These are phyloP conservation scores for Mormyrus lacerda DNA, from an alignment of 2,113 vertebrate genomes.

Conservation along the genomic window DNA sequence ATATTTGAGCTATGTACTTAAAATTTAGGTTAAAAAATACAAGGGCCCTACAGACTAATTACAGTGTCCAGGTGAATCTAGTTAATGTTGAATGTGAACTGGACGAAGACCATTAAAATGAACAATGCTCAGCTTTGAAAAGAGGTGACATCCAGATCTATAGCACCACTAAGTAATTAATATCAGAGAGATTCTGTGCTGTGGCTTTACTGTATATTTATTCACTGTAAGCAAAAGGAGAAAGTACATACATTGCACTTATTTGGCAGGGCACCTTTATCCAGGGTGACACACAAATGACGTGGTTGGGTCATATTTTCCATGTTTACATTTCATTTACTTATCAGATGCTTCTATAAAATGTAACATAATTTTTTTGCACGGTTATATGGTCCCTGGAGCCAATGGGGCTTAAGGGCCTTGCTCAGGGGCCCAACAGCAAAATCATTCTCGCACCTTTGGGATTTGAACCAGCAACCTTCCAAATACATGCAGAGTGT, in stretches of 20 bases:
- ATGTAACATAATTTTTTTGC: background rate
- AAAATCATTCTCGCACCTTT: background rate
- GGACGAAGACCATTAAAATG: background rate
- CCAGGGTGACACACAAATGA: background rate
- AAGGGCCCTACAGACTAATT: background rate
- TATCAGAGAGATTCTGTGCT: background rate
- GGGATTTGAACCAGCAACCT: background rate
- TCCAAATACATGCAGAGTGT: background rate
- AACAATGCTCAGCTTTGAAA: background rate
- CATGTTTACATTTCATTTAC: background rate
- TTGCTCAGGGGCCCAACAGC: background rate
- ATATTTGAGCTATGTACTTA: background rate
- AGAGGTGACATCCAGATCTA: background rate
- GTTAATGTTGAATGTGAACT: background rate
- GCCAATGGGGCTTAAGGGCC: background rate
- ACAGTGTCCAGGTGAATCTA: background rate
- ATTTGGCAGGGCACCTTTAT: background rate
- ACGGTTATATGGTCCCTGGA: background rate
- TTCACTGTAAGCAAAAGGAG: background rate
- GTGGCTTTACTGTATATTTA: background rate
- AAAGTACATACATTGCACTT: background rate
- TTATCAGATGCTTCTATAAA: background rate
- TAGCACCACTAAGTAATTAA: background rate
- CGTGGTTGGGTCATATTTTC: background rate
- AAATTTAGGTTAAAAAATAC: background rate